Conservation (phyloP, 2,113 vertebrate genomes). For the Bothrops jararaca region DNA sequence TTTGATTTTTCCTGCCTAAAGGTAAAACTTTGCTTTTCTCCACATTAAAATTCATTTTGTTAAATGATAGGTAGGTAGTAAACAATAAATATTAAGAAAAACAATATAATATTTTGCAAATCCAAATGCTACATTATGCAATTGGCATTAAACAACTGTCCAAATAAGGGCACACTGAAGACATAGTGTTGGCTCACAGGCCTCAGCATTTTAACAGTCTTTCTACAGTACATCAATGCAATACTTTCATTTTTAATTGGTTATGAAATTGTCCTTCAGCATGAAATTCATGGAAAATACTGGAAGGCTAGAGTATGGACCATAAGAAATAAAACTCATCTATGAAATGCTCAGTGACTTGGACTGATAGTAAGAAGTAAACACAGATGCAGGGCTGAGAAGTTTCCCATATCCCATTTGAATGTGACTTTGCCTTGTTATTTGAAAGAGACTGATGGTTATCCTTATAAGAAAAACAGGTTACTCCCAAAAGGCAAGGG, state of each 20-base stretch:
- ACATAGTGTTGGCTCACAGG: not conserved
- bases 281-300: not conserved
- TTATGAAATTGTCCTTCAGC: not conserved
- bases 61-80: not conserved
- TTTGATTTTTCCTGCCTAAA: too few species aligned
- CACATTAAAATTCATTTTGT: too few species aligned
- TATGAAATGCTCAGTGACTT: not conserved
- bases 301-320: not conserved
- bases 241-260: not conserved
- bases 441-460: not conserved
- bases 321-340: not conserved
- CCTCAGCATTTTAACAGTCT: not conserved
- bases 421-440: not conserved
- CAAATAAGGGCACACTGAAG: not conserved
- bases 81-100: not conserved
- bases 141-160: not conserved
- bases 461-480: not conserved
- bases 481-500: not conserved
- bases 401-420: not conserved
- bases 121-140: not conserved
- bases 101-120: not conserved
- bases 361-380: not conserved
- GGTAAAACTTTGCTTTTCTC: too few species aligned
- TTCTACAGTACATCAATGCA: not conserved
- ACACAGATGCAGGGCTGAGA: not conserved